A percentile compares a stretch with the other conserved stretches of the same genome.
phyloP scores from a whole-genome alignment of 2,888 invertebrate genomes.

The Muscina levida region DNA sequence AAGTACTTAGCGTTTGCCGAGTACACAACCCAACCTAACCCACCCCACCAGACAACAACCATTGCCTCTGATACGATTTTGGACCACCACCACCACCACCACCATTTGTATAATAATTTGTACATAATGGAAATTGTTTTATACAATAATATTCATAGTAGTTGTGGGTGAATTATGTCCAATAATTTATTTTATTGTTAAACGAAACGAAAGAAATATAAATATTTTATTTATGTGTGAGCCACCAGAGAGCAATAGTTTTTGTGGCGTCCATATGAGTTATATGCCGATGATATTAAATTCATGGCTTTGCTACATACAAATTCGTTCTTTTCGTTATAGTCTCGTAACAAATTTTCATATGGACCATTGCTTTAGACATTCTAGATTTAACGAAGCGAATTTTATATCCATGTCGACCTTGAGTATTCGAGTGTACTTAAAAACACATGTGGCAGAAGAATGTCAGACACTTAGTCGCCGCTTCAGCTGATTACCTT shows the following conservation, averaged over 20 bases:
- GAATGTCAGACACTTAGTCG: conserved; percentile 17
- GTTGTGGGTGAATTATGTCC: conserved; percentile 42
- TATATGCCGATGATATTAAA: conserved; percentile 17
- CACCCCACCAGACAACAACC: too few relatives aligned
- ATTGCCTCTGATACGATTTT: too few relatives aligned
- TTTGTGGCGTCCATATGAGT: not conserved
- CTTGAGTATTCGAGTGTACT: not conserved
- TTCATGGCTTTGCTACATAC: not conserved
- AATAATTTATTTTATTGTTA: conserved; percentile 43
- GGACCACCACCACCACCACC: too few relatives aligned
- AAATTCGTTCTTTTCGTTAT: too few relatives aligned
- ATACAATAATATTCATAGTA: conserved; percentile 43
- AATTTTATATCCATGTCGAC: not conserved
- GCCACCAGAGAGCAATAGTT: conserved; percentile 19
- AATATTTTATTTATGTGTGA: conserved; percentile 42
- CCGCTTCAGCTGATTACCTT: not conserved
- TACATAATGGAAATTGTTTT: conserved; percentile 53
- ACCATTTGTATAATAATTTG: too few relatives aligned
- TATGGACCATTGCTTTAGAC: not conserved
- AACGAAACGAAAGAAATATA: conserved; percentile 27
- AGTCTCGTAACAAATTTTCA: not conserved
- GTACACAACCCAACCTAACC: too few relatives aligned
- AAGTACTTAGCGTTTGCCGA: too few relatives aligned
- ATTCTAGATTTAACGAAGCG: conserved; percentile 19
- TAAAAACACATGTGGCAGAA: not conserved